Conservation (phyloP, 2,888 invertebrate genomes). For the Diarsia rubi region DNA sequence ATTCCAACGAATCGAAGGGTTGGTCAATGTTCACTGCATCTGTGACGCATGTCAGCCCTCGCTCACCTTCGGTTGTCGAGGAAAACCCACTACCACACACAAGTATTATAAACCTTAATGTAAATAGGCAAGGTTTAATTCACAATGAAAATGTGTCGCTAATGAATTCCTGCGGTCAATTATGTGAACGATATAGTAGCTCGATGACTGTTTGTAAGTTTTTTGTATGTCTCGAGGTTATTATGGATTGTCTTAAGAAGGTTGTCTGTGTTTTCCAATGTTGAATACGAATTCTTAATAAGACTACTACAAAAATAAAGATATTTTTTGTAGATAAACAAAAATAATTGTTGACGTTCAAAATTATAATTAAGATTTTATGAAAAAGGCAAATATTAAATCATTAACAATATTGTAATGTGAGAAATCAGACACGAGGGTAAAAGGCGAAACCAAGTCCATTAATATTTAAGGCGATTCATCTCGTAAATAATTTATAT, state of each 20-base stretch:
- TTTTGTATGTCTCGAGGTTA: slow-evolving; percentile 56
- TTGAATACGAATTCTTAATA: neutral
- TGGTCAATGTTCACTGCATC: slow-evolving; percentile 65
- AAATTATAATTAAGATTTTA: neutral
- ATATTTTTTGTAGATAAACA: neutral
- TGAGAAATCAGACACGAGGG: neutral
- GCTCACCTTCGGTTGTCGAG: slow-evolving; percentile 80
- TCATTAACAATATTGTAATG: neutral
- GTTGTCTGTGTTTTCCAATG: neutral
- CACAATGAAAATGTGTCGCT: slow-evolving; percentile 48
- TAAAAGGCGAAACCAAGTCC: neutral
- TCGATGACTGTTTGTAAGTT: slow-evolving; percentile 63
- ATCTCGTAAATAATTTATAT: slow-evolving; percentile 19
- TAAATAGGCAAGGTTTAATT: slow-evolving; percentile 60
- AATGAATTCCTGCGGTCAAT: slow-evolving; percentile 76
- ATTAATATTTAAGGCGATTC: slow-evolving; percentile 9
- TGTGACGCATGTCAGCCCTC: slow-evolving; percentile 81
- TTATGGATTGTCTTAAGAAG: slow-evolving; percentile 30
- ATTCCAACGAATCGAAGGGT: slow-evolving; percentile 75
- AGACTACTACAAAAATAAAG: neutral
- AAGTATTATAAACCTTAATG: slow-evolving; percentile 66
- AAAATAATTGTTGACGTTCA: neutral
- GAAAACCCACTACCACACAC: slow-evolving; percentile 76
- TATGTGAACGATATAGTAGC: slow-evolving; percentile 67
- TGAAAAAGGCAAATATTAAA: neutral